Conservation (phyloP, 2,797 vertebrate species). For the Morus bassanus region DNA sequence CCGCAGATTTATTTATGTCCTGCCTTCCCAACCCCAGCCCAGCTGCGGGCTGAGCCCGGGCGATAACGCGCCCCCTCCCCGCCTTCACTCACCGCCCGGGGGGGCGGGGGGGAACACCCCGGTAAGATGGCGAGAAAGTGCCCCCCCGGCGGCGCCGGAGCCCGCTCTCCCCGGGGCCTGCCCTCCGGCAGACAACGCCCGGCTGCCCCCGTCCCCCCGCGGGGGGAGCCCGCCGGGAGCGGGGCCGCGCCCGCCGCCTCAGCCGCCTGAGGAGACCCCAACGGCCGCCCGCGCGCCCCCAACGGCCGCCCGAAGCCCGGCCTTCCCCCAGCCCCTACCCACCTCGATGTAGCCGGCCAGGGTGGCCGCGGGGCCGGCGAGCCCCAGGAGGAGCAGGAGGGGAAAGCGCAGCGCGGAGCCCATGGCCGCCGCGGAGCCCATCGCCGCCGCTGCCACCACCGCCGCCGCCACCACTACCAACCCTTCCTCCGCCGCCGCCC, state of each 20-base stretch:
- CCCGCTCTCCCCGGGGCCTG: not conserved
- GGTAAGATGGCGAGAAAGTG: not conserved
- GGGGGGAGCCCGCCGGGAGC: not conserved
- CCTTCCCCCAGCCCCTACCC: not conserved
- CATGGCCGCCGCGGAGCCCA: conserved; percentile 38
- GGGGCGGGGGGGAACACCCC: not conserved
- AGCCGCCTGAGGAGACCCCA: not conserved
- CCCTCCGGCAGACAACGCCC: not conserved
- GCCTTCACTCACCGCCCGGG: not conserved
- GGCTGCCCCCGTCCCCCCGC: no score
- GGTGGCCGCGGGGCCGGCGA: conserved; percentile 79
- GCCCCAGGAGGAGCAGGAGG: conserved; percentile 77
- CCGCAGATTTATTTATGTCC: not conserved
- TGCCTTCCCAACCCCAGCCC: not conserved
- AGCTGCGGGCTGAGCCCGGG: not conserved
- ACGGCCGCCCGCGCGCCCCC: no score
- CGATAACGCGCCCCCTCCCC: not conserved
- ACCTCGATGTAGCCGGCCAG: conserved; percentile 93
- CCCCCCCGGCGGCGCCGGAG: not conserved
- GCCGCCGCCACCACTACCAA: no score
- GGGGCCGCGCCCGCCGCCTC: not conserved
- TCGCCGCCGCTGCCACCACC: no score
- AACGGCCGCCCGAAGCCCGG: no score
- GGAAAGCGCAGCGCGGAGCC: conserved; percentile 72
- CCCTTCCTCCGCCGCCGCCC: conserved; percentile 33